A percentile compares a stretch with the other conserved stretches of the same genome.
Conservation (phyloP, 2,113 vertebrate species). For the Clarias gariepinus region DNA sequence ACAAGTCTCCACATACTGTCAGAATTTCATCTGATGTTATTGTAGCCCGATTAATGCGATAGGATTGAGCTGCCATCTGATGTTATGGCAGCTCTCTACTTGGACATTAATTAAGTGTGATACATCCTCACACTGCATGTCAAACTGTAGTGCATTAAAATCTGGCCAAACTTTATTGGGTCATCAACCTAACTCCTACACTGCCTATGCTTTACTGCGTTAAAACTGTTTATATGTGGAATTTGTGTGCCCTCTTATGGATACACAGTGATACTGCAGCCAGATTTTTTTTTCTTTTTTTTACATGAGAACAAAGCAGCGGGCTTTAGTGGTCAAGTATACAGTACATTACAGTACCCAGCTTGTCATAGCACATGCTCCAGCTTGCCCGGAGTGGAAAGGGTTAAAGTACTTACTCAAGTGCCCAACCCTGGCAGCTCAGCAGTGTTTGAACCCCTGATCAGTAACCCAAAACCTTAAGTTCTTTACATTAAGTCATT, state of each 20-base stretch:
- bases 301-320: neutral
- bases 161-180: no score
- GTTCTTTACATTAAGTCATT: neutral
- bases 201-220: neutral
- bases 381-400: neutral
- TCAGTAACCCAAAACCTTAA: neutral
- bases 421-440: neutral
- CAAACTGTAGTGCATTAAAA: no score
- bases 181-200: neutral
- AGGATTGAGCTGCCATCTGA: neutral
- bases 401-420: neutral
- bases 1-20: neutral
- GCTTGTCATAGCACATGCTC: neutral
- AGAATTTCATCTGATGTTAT: neutral
- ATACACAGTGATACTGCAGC: constrained; percentile 22
- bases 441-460: neutral
- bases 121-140: no score
- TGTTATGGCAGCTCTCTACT: neutral
- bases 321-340: neutral
- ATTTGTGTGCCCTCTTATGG: constrained; percentile 43
- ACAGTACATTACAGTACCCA: neutral
- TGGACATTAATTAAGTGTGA: no score
- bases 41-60: no score
- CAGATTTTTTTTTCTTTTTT: neutral
- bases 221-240: neutral